Conservation (phyloP, 2,113 vertebrate genomes). For the Saiga tatarica region DNA sequence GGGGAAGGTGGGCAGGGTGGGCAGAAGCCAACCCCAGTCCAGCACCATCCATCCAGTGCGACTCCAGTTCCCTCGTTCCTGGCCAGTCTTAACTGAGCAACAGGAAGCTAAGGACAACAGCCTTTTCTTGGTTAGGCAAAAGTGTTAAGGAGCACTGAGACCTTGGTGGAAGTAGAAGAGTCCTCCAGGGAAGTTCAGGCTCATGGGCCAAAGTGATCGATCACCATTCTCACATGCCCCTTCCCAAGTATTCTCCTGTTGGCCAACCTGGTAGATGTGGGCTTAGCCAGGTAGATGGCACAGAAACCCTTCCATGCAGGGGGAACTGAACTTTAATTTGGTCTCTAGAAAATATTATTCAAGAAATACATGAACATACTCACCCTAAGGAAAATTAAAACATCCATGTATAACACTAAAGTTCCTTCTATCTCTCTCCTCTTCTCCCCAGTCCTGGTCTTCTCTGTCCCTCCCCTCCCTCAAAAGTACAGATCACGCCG, state of each 20-base stretch:
- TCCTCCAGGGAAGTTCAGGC: background rate
- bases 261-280: background rate
- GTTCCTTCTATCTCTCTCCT: background rate
- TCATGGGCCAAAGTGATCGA: background rate
- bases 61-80: background rate
- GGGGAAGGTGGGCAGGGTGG: background rate
- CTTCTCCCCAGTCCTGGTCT: background rate
- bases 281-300: background rate
- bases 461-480: too few species aligned
- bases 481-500: background rate
- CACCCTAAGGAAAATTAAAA: background rate
- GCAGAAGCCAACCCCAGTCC: background rate
- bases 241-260: fast-evolving
- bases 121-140: background rate
- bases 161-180: background rate
- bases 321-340: background rate
- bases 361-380: background rate
- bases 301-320: background rate
- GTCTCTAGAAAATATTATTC: background rate
- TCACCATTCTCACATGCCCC: background rate
- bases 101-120: background rate
- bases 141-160: background rate
- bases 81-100: background rate
- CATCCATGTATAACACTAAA: background rate
- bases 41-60: background rate